These are phyloP conservation scores for Dicrostonyx torquatus DNA, from an alignment of 2,797 vertebrate genomes.

Conservation along the genomic window DNA sequence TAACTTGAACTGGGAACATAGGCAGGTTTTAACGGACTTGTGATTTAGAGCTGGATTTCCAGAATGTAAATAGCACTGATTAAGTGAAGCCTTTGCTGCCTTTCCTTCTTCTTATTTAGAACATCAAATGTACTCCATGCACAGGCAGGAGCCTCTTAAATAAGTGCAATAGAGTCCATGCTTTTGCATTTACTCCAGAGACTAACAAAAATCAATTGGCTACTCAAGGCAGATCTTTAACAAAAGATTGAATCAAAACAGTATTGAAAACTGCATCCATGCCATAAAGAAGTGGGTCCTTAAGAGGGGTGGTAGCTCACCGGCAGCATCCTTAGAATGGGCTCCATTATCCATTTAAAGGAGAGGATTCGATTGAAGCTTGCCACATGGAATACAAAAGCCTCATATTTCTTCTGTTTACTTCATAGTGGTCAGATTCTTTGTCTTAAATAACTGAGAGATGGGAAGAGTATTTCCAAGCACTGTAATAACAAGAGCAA, in stretches of 20 bases:
- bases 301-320: slow-evolving; percentile 8
- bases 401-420: slow-evolving; percentile 46
- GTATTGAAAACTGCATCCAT: slow-evolving; percentile 32
- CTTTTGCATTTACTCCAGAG: slow-evolving; percentile 59
- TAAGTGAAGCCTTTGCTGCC: slow-evolving; percentile 43
- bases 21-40: neutral
- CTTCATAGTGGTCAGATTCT: slow-evolving; percentile 52
- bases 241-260: slow-evolving; percentile 72
- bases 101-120: slow-evolving; percentile 10
- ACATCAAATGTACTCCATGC: slow-evolving; percentile 65
- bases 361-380: slow-evolving; percentile 22
- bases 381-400: slow-evolving; percentile 27
- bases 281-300: slow-evolving; percentile 48
- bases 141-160: slow-evolving; percentile 55
- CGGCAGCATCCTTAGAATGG: neutral
- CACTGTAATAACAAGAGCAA: neutral
- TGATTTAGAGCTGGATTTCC: slow-evolving; percentile 33
- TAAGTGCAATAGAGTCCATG: slow-evolving; percentile 13
- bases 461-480: slow-evolving; percentile 50
- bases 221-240: slow-evolving; percentile 75
- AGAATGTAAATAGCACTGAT: neutral
- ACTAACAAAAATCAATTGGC: slow-evolving; percentile 78
- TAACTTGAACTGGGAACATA: slow-evolving; percentile 8
- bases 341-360: slow-evolving; percentile 25
- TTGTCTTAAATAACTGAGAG: slow-evolving; percentile 51